Base-by-base conservation (phyloP, 2,797 vertebrate species). In the Okamejei kenojei region DNA sequence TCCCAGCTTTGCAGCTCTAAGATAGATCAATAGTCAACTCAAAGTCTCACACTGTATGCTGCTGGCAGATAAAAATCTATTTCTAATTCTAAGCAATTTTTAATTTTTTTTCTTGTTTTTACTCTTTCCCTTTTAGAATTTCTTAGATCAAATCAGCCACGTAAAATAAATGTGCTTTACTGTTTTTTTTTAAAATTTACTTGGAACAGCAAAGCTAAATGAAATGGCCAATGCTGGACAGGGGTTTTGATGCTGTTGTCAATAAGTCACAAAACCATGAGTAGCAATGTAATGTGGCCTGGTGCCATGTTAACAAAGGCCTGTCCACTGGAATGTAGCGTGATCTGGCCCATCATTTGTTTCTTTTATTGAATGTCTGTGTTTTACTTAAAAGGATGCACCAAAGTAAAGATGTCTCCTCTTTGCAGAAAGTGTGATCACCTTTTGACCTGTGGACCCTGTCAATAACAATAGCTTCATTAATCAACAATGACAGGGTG, bases 361-460 rank as follows among this genome's bases (percentile, higher is more conserved):
- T 86, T 86, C 82, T 29, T 65, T 68, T 88, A 88, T 19, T n/a
- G 7, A 68, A 11, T 68, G 84, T 65, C 84, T 68, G 21, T 10
- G 7, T 88, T 88, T 65, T 68, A 88, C 84, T 88, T 65, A 65
- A 68, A 54, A 88, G 63, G 84, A 68, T 23, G 63, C 63, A 68
- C 63, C 19, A 68, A 61, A 32, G 68, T 68, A 68, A 74, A 88
- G 63, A 23, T 68, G 63, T 32, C 84, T 68, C 32, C 84, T 88
- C 35, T 88, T 68, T 65, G 84, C 61, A 35, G n/a, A 68, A 68
- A 88, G 63, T 63, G 15, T 88, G 63, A 35, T 88, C 84, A 68
- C 84, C n/a, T 63, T 88, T 65, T 88, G 84, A 88, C 84, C 84
- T 88, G 84, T 68, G 35, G 84, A 88, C 73, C 84, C 94, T 90